Conservation (phyloP, 2,113 vertebrate genomes). For the Paracanthobrama guichenoti region DNA sequence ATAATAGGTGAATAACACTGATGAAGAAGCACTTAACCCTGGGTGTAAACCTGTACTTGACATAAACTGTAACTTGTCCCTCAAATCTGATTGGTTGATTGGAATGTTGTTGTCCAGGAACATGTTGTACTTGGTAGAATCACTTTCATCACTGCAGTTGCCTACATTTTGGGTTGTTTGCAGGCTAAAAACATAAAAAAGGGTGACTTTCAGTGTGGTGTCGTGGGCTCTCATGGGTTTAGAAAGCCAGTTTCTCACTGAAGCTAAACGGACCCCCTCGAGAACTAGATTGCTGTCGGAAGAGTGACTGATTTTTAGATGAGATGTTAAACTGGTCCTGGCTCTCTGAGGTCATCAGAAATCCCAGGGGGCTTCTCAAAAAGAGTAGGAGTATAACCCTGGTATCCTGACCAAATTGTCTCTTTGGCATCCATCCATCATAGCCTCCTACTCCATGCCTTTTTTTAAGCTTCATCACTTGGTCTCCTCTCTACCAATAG, state of each 20-base stretch:
- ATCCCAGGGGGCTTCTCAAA: not conserved
- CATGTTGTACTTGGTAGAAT: too few relatives aligned
- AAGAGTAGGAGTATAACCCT: not conserved
- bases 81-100: too few relatives aligned
- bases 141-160: too few relatives aligned
- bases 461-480: constrained; percentile 7
- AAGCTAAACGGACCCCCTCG: not conserved
- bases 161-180: too few relatives aligned
- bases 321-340: not conserved
- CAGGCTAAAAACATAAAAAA: too few relatives aligned
- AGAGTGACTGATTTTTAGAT: not conserved
- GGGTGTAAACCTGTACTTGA: too few relatives aligned
- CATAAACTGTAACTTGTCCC: too few relatives aligned
- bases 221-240: too few relatives aligned
- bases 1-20: too few relatives aligned
- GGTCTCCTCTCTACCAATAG: not conserved
- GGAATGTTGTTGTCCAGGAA: too few relatives aligned
- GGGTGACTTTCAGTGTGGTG: too few relatives aligned
- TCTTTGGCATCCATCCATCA: constrained; percentile 4
- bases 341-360: not conserved
- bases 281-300: not conserved
- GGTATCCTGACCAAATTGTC: not conserved
- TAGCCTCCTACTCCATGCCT: constrained; percentile 7
- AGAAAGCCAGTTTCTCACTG: not conserved
- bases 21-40: too few relatives aligned